Percentiles rank a stretch among this genome's conserved stretches.
phyloP scores from a whole-genome alignment of 2,113 vertebrate species.

The Myotis yumanensis region DNA sequence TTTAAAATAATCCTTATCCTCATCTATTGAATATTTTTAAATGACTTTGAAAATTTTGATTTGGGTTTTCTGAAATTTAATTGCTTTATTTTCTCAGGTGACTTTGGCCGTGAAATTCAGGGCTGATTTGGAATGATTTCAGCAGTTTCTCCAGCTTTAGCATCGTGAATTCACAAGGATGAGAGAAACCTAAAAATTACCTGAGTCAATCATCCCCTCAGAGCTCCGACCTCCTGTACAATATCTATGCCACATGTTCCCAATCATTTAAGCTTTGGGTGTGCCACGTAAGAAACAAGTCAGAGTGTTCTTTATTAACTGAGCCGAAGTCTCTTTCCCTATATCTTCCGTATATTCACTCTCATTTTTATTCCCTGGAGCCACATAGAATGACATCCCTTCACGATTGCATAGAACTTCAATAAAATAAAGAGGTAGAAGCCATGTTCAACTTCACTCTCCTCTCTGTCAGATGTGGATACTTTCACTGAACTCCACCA shows the following conservation, averaged over 20 bases:
- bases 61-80: background rate
- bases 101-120: background rate
- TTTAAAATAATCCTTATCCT: background rate
- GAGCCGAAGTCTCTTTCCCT: background rate
- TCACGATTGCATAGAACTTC: background rate
- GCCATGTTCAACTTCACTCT: background rate
- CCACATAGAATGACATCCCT: background rate
- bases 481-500: background rate
- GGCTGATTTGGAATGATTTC: background rate
- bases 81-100: background rate
- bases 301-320: background rate
- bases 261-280: background rate
- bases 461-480: background rate
- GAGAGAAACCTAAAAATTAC: background rate
- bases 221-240: background rate
- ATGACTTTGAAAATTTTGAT: background rate
- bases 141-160: background rate
- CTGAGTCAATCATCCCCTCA: background rate
- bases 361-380: background rate
- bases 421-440: background rate
- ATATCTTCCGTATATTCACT: background rate
- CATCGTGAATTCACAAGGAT: background rate
- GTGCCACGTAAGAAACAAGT: background rate
- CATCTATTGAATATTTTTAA: background rate
- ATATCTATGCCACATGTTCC: background rate